Evolutionary conservation across 2,113 vertebrate genomes (phyloP).

Genomic region (Zosterops hypoxanthus): DNA sequence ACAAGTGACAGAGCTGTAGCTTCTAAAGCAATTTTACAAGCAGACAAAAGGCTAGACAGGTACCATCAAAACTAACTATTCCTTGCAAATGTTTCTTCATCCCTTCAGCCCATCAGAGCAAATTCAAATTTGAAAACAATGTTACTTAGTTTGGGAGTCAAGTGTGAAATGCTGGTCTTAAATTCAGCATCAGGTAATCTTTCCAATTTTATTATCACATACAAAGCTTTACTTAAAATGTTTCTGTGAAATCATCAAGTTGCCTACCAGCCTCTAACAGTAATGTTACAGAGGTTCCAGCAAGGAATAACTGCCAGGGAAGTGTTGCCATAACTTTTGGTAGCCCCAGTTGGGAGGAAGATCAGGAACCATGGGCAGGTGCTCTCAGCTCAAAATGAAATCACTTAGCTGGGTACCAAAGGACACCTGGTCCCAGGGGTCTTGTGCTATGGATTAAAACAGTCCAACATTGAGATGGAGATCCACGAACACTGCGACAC

Average conservation of each 20-base stretch:
- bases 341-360: background rate
- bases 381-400: background rate
- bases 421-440: background rate
- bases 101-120: background rate
- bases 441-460: background rate
- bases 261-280: background rate
- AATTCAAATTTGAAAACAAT: background rate
- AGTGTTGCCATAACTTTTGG: background rate
- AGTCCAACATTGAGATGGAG: background rate
- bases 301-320: background rate
- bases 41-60: background rate
- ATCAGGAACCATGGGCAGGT: background rate
- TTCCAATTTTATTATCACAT: background rate
- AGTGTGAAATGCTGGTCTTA: background rate
- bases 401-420: background rate
- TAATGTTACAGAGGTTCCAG: background rate
- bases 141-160: background rate
- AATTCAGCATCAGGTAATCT: background rate
- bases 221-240: background rate
- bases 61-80: background rate
- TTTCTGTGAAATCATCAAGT: background rate
- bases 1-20: background rate
- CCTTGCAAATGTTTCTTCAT: background rate
- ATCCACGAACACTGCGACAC: background rate
- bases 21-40: background rate